phyloP scores from a whole-genome alignment of 2,113 vertebrate genomes.

The Suricata suricatta region DNA sequence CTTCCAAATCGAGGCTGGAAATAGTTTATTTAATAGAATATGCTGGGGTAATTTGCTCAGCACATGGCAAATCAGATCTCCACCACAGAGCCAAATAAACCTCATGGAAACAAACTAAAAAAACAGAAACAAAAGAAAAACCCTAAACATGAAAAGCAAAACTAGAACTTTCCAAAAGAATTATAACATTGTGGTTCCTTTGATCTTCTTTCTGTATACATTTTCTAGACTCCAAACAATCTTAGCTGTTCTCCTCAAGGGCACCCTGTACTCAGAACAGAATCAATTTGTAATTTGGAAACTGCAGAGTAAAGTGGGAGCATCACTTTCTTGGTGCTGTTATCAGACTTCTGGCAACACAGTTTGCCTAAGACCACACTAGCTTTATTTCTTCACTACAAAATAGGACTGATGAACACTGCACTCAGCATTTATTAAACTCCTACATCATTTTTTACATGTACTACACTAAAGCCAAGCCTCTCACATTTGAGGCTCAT shows the following conservation, averaged over 20 bases:
- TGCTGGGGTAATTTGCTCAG: not conserved
- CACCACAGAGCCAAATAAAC: conserved; percentile 15
- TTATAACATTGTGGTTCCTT: not conserved
- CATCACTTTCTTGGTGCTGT: not conserved
- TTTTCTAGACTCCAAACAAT: conserved; percentile 27
- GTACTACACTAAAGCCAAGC: not conserved
- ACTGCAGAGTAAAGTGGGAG: not conserved
- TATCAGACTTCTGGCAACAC: conserved; percentile 2
- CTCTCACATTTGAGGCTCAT: not conserved
- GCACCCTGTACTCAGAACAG: not conserved
- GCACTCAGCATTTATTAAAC: not conserved
- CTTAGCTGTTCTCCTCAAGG: not conserved
- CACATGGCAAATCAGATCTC: not conserved
- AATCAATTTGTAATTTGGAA: not conserved
- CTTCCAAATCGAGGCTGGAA: not conserved
- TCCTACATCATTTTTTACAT: not conserved
- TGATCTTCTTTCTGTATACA: not conserved
- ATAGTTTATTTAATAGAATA: not conserved
- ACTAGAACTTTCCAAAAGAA: conserved; percentile 1
- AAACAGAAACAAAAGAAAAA: not conserved
- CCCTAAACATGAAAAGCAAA: conserved; percentile 32
- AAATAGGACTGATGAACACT: not conserved
- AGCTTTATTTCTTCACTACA: not conserved
- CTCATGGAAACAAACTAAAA: not conserved
- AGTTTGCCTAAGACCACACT: not conserved